Evolutionary conservation across 2,797 vertebrate species (phyloP), one percentile per base, ranked within the genome.

Genomic region (Anas georgica): DNA sequence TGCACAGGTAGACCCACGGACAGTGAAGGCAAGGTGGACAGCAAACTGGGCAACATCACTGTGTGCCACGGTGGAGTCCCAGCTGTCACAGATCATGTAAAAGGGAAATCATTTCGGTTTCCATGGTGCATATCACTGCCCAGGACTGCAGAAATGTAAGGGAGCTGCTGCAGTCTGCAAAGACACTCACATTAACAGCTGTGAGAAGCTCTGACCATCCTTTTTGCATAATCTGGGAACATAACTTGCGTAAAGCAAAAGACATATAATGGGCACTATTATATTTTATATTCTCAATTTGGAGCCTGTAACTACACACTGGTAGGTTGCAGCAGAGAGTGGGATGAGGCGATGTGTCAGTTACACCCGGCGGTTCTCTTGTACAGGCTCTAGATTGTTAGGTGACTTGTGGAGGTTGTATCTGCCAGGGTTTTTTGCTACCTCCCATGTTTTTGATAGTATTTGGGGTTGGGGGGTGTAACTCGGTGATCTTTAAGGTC

Each of bases 231-330:
- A 92, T 62, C 52, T 56, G 64, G 55, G 74, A 75, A 70, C 88
- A 46, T 2, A 63, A 72, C 20, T 39, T 90, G 28, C 72, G 68
- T 68, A 31, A 72, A 76, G 89, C 62, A 46, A 22, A 25, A 69
- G 63, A 21, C 16, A 9, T 15, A 52, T 86, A 76, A 11, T 25
- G 82, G 67, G 41, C 52, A 17, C 45, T 69, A 29, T 86, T 37
- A 52, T 55, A 55, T 82, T 84, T 63, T 56, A 39, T 46, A 25
- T 52, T 73, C 48, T 76, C 45, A 22, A n/a, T 95, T 95, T 96
- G 96, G 78, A 97, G 95, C 94, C 94, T 93, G 74, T 84, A 96
- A 95, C 94, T 96, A 83, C 43, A 20, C 70, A 33, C 77, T 31
- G 41, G 68, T 69, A 75, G 83, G 83, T 93, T 86, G 45, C 7